phyloP scores from a whole-genome alignment of 2,113 vertebrate genomes.

The Pogona vitticeps region DNA sequence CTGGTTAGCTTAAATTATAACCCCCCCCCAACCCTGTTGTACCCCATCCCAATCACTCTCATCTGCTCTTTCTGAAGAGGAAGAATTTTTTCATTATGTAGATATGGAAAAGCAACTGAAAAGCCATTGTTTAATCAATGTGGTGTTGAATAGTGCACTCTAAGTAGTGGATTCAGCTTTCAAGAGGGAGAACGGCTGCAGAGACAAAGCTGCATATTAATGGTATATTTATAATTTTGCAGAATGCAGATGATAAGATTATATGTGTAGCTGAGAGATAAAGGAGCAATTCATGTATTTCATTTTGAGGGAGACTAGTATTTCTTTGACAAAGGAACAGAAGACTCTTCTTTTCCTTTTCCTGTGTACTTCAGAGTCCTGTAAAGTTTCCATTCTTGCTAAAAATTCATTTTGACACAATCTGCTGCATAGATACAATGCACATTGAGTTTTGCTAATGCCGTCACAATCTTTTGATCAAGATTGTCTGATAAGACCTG shows the following conservation, averaged over 20 bases:
- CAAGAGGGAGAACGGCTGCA: slow-evolving; percentile 54
- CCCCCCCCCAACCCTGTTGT: slow-evolving; percentile 20
- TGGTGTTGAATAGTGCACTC: slow-evolving; percentile 67
- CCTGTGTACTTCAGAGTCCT: slow-evolving; percentile 35
- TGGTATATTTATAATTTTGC: slow-evolving; percentile 68
- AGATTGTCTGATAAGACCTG: slow-evolving; percentile 29
- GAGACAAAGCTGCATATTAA: slow-evolving; percentile 71
- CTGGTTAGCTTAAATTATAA: slow-evolving; percentile 54
- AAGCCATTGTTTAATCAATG: slow-evolving; percentile 71
- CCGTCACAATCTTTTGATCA: slow-evolving; percentile 57
- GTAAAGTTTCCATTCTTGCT: slow-evolving; percentile 43
- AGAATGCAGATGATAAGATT: slow-evolving; percentile 68
- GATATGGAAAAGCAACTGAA: slow-evolving; percentile 67
- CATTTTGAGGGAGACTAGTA: slow-evolving; percentile 31
- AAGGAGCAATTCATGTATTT: slow-evolving; percentile 47
- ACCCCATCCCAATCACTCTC: slow-evolving; percentile 47
- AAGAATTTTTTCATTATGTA: slow-evolving; percentile 68
- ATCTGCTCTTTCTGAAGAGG: slow-evolving; percentile 65
- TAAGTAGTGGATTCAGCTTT: slow-evolving; percentile 70
- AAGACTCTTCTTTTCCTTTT: slow-evolving; percentile 38
- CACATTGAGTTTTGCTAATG: slow-evolving; percentile 39
- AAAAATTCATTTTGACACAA: slow-evolving; percentile 48
- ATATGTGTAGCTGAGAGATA: slow-evolving; percentile 40
- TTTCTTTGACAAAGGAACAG: slow-evolving; percentile 51
- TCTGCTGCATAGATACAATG: slow-evolving; percentile 30